Base-by-base conservation (phyloP, 2,113 vertebrate genomes). In the Labrus mixtus region DNA sequence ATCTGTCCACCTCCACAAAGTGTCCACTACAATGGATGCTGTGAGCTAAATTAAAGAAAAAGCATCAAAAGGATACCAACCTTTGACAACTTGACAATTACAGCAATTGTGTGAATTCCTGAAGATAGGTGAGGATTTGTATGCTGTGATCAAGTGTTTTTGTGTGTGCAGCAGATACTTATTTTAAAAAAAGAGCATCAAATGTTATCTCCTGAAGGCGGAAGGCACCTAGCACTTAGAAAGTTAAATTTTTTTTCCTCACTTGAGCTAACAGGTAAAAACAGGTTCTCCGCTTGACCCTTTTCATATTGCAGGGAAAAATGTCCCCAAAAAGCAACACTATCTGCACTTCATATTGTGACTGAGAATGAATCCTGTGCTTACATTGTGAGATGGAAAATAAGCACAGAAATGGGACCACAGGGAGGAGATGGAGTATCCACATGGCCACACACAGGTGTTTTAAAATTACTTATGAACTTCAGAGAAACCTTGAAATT, bases 401-500 rank as follows among this genome's bases (percentile, higher is more conserved):
- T 16, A 1, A 58, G 23, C 17, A 0, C 41, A 54, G 43, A 9
- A n/a, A 59, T 29, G 39, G 19, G 20, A 10, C 58, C 50, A 12
- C 23, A 1, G 19, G 50, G 51, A 69, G 9, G 56, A 81, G 41
- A 36, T 17, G 25, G 46, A 25, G 39, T 23, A 29, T 53, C 25
- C 57, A 45, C 50, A 23, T 1, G 37, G 50, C 61, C 65, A 46
- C 67, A 68, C 64, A 68, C 60, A 10, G 33, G 10, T 15, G 58
- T 50, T 78, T 82, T n/a, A 51, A 45, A 77, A 73, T 77, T 68
- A 83, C 65, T 85, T 72, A 58, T 45, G 77, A 68, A 83, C 74
- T 63, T 65, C 69, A 62, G 75, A 5, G 66, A 66, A 88, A 65
- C 39, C 59, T 78, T 69, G 50, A 74, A 67, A n/a, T 74, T 64